phyloP scores from a whole-genome alignment of 2,113 vertebrate species.

The Tylochromis polylepis region DNA sequence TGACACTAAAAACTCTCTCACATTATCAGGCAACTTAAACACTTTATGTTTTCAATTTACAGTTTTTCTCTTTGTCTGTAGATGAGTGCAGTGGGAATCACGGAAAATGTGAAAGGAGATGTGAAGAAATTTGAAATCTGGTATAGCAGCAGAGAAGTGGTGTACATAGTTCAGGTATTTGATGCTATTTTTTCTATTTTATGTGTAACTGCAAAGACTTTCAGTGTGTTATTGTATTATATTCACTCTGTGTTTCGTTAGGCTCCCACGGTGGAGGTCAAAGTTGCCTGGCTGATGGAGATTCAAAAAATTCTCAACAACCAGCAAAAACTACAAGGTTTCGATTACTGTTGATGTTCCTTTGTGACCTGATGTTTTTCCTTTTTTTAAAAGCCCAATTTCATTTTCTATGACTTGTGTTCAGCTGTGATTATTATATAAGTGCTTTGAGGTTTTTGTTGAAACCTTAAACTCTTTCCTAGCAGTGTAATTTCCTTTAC shows the following conservation, averaged over 20 bases:
- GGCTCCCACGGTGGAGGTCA: conserved; percentile 88
- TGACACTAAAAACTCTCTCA: not conserved
- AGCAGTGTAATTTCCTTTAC: not conserved
- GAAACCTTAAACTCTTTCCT: not conserved
- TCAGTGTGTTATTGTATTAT: not conserved
- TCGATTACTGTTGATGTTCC: not conserved
- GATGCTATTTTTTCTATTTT: not conserved
- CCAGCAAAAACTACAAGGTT: conserved; percentile 86
- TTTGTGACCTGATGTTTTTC: not conserved
- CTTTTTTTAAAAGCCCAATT: not conserved
- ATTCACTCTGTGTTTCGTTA: conserved; percentile 43
- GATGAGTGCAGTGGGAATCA: conserved; percentile 91
- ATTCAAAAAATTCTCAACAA: conserved; percentile 87
- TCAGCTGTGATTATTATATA: not conserved
- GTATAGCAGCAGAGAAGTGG: conserved; percentile 88
- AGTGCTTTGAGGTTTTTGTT: not conserved
- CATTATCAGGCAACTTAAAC: not conserved
- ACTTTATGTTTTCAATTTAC: not conserved
- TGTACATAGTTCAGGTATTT: conserved; percentile 90
- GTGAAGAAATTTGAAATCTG: conserved; percentile 96
- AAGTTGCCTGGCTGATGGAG: conserved; percentile 88
- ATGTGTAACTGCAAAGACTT: not conserved
- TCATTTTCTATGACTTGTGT: not conserved
- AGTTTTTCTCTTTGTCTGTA: conserved; percentile 35
- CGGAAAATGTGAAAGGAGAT: conserved; percentile 93